Evolutionary conservation across 1,140 invertebrate genomes (phyloP).

Genomic region (Yoshiicerus persimilis): DNA sequence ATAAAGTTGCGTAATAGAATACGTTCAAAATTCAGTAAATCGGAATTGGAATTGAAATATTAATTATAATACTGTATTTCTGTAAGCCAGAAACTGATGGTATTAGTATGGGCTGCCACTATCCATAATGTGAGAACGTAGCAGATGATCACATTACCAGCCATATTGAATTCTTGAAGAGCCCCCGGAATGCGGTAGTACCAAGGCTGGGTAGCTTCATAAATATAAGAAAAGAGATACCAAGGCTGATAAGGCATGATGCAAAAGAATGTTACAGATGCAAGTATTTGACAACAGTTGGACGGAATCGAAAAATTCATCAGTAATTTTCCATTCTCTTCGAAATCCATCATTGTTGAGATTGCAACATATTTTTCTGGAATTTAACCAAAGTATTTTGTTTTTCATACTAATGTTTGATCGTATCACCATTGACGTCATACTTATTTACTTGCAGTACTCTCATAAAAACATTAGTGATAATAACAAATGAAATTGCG

Average conservation of each 20-base stretch:
- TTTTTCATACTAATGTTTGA: too few relatives aligned
- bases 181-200: not conserved
- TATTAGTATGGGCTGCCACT: conserved; percentile 10
- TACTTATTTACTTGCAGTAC: too few relatives aligned
- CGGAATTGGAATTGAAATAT: not conserved
- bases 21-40: not conserved
- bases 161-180: not conserved
- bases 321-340: not conserved
- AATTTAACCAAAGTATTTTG: too few relatives aligned
- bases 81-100: conserved; percentile 15
- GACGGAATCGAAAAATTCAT: not conserved
- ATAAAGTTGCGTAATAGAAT: too few relatives aligned
- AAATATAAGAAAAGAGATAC: conserved; percentile 25
- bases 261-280: not conserved
- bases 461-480: not conserved
- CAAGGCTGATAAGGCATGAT: conserved; percentile 19
- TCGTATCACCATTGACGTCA: too few relatives aligned
- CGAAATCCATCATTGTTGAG: not conserved
- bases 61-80: conserved; percentile 25
- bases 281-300: conserved; percentile 3
- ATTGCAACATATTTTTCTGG: not conserved
- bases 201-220: not conserved
- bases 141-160: not conserved
- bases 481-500: not conserved
- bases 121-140: conserved; percentile 25